phyloP scores from a whole-genome alignment of 2,113 vertebrate species.

The Peromyscus maniculatus region DNA sequence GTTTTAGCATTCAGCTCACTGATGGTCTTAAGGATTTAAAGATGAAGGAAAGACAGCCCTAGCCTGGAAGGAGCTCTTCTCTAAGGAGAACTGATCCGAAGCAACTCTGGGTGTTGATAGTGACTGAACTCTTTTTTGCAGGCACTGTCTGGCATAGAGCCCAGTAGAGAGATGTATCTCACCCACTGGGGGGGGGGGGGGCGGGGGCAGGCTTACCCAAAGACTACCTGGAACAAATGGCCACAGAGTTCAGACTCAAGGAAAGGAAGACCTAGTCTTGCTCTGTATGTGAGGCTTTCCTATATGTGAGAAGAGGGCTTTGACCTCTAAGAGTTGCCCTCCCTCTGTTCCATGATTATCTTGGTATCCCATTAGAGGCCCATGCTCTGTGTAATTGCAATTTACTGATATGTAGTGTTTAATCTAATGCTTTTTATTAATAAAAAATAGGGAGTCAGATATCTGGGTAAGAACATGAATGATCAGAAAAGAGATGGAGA shows the following conservation, averaged over 20 bases:
- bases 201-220: neutral
- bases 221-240: neutral
- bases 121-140: neutral
- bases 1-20: neutral
- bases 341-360: neutral
- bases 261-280: neutral
- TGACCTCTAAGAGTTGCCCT: neutral
- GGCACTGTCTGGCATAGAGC: neutral
- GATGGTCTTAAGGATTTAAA: neutral
- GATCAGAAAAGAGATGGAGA: neutral
- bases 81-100: neutral
- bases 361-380: neutral
- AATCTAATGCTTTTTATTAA: neutral
- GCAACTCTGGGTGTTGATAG: neutral
- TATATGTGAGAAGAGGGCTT: neutral
- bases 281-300: neutral
- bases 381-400: neutral
- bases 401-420: neutral
- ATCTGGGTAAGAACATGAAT: neutral
- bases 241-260: neutral
- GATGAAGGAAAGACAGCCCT: neutral
- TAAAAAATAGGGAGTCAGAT: neutral
- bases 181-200: neutral
- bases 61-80: neutral
- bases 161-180: neutral